Evolutionary conservation across 2,888 invertebrate genomes (phyloP).

Genomic region (Scaptomyza cyrtandrae): DNA sequence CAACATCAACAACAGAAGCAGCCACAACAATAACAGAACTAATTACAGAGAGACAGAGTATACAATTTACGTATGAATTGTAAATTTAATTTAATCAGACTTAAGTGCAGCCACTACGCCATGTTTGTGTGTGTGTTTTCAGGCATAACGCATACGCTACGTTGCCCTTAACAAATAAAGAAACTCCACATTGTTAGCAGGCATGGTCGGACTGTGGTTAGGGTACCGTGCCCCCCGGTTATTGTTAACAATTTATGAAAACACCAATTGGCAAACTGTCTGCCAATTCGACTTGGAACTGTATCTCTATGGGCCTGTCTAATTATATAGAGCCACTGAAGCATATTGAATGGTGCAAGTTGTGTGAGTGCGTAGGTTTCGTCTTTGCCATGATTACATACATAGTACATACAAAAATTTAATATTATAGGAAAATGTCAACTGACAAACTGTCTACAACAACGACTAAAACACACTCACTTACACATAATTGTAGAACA

Average conservation of each 20-base stretch:
- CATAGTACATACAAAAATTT: too few species aligned
- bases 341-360: constrained; percentile 14
- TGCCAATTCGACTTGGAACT: not conserved
- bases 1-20: constrained; percentile 7
- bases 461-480: too few species aligned
- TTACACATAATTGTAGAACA: not conserved
- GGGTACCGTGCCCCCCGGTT: constrained; percentile 50
- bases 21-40: constrained; percentile 4
- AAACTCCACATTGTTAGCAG: constrained; percentile 19
- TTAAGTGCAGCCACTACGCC: constrained; percentile 59
- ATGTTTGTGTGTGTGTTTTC: constrained; percentile 14
- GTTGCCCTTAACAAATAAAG: constrained; percentile 56
- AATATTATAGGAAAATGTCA: too few species aligned
- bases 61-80: constrained; percentile 58
- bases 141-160: constrained; percentile 53
- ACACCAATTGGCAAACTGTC: constrained; percentile 57
- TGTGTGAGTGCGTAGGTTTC: not conserved
- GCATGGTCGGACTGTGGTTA: constrained; percentile 19
- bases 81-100: constrained; percentile 74
- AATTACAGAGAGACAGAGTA: constrained; percentile 19
- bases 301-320: constrained; percentile 18
- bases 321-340: constrained; percentile 58
- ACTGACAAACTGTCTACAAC: too few species aligned
- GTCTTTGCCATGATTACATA: constrained; percentile 1
- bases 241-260: constrained; percentile 76